Base-by-base conservation (phyloP, 2,797 vertebrate genomes). In the Smutsia temminckii region DNA sequence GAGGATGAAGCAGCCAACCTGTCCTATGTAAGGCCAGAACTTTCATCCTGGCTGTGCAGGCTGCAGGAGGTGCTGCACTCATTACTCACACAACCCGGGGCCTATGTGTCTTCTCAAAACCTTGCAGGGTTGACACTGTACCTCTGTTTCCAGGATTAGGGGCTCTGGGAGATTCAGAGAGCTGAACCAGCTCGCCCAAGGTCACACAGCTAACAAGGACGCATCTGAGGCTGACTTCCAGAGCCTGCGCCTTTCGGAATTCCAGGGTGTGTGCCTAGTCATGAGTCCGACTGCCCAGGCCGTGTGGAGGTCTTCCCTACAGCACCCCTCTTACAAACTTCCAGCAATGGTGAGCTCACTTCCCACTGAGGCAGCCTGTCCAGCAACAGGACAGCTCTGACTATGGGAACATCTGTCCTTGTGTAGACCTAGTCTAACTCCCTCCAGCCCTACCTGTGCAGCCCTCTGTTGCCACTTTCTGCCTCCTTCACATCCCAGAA, bases 11-110 rank as follows among this genome's bases (percentile, higher is more conserved):
- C 66, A 17, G 59, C 21, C 55, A 1, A 0, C 8, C 40, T 17
- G 13, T 20, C 42, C 55, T 7, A 8, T 11, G 42, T 40, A 3
- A 2, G 10, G 55, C 40, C 23, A 4, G 42, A 61, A 46, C 7
- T n/a, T 20, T 74, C 23, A 34, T 37, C 1, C 6, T 59, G 20
- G 5, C 32, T 0, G 0, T 4, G 4, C n/a, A 3, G 72, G 16
- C 29, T 0, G 46, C 71, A 4, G 5, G 57, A 1, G 72, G 55
- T 2, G 42, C 88, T 46, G 32, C 75, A 64, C 18, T 75, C 49
- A 46, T 46, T 46, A 59, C 27, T 21, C 34, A 12, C 7, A n/a
- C 11, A 0, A 2, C n/a, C 89, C 59, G 3, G 69, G 61, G 80
- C 63, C 66, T 6, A 13, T 17, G 34, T 11, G 3, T 57, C 21